These are phyloP conservation scores for Agrotis puta DNA, from an alignment of 2,888 invertebrate genomes.

Conservation along the genomic window DNA sequence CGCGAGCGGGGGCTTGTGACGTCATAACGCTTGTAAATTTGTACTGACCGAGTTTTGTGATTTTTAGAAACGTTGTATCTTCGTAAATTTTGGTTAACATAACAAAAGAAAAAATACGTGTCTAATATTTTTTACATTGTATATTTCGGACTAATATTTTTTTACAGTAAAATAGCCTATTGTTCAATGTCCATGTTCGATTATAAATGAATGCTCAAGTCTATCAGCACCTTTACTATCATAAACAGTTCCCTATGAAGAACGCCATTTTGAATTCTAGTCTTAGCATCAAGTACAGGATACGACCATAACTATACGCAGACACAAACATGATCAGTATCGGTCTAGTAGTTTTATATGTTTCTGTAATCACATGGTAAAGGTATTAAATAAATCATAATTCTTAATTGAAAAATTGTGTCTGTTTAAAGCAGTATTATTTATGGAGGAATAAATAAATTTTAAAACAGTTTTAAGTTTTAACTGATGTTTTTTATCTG, in stretches of 20 bases:
- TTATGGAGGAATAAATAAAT: not conserved
- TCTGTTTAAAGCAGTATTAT: constrained; percentile 10
- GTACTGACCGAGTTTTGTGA: too few species aligned
- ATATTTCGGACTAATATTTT: too few species aligned
- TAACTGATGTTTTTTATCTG: too few species aligned
- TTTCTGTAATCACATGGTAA: constrained; percentile 24
- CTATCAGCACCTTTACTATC: not conserved
- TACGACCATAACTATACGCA: not conserved
- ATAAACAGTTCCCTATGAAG: not conserved
- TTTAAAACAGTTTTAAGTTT: not conserved
- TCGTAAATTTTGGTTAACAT: too few species aligned
- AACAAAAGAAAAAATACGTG: too few species aligned
- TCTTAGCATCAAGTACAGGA: not conserved
- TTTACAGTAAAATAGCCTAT: too few species aligned
- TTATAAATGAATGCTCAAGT: too few species aligned
- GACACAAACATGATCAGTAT: not conserved
- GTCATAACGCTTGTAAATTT: too few species aligned
- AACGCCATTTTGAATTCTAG: constrained; percentile 7
- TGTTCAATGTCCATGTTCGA: too few species aligned
- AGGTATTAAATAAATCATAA: not conserved
- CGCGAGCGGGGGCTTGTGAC: too few species aligned
- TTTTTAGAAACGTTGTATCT: too few species aligned
- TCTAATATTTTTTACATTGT: too few species aligned
- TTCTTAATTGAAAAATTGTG: constrained; percentile 6
- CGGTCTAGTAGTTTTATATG: constrained; percentile 28